Percentiles rank a stretch among this genome's conserved stretches.
phyloP scores from a whole-genome alignment of 2,113 vertebrate genomes.

The Melospiza georgiana region DNA sequence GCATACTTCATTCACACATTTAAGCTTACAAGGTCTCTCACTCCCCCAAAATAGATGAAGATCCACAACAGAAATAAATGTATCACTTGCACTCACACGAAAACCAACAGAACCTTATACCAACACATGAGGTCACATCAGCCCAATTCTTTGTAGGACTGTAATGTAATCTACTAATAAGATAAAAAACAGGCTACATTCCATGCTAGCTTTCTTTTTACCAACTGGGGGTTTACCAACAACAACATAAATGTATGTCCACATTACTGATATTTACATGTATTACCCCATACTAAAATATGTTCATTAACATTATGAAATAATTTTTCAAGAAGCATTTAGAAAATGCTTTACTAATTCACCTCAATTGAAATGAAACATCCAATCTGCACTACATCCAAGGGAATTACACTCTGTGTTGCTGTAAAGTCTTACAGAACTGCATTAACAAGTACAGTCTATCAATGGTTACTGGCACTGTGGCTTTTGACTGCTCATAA shows the following conservation, averaged over 20 bases:
- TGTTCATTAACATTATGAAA: conserved; percentile 35
- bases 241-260: background rate
- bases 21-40: background rate
- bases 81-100: background rate
- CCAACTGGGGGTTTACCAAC: background rate
- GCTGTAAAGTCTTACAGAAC: conserved; percentile 24
- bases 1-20: background rate
- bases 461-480: conserved; percentile 54
- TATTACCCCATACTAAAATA: conserved; percentile 22
- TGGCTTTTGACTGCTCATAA: conserved; percentile 60
- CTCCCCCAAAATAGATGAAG: background rate
- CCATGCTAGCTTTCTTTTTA: background rate
- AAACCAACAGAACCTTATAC: background rate
- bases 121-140: background rate
- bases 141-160: background rate
- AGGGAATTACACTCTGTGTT: conserved; percentile 13
- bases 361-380: conserved; percentile 44
- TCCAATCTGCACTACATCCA: conserved; percentile 38
- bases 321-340: conserved; percentile 28
- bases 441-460: conserved; percentile 49
- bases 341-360: conserved; percentile 40
- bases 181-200: background rate
- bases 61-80: background rate
- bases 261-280: background rate
- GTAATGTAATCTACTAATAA: background rate